Evolutionary conservation across 2,113 vertebrate species (phyloP), one percentile per base, ranked within the genome.

Genomic region (Poeciliopsis turrubarensis): DNA sequence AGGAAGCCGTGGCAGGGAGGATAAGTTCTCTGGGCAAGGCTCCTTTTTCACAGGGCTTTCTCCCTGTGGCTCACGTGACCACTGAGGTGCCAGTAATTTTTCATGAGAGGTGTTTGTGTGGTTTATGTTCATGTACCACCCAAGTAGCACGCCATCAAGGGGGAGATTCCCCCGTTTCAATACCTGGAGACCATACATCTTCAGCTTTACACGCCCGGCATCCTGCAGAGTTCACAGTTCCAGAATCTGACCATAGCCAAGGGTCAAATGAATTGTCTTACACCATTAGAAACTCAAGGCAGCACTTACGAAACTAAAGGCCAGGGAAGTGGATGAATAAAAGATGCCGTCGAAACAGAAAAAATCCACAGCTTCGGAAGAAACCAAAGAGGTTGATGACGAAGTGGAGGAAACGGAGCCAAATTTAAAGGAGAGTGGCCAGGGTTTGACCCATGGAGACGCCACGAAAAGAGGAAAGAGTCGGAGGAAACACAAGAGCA

Each of bases 281-380:
- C 93, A 86, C 79, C 74, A 68, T 88, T 77, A 91, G 89, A 93
- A 93, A 93, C 86, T 78, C 81, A 86, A 89, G 82, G 89, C 83
- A 90, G 82, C 80, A 74, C 75, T 92, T 89, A 89, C 72, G 91
- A 90, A 90, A 92, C 90, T 85, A 85, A 92, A 87, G 74, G 83
- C 84, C 77, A 79, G 84, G 89, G 88, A 92, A 94, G 88, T 82
- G 84, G 84, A 96, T 97, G 77, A 97, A 98, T 98, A 96, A 97
- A 93, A 96, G 93, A 98, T 96, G 93, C 80, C 87, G 60, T 92
- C 79, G 70, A 95, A 96, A 94, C 93, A 95, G 92, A 94, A 96
- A 95, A 95, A 96, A 89, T 86, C 81, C 61, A 70, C 72, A 89
- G 90, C 89, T 87, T 84, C 79, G 39, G 89, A 83, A 64, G 91